Conservation (phyloP, 2,888 invertebrate species). For the Amphiduros pacificus region DNA sequence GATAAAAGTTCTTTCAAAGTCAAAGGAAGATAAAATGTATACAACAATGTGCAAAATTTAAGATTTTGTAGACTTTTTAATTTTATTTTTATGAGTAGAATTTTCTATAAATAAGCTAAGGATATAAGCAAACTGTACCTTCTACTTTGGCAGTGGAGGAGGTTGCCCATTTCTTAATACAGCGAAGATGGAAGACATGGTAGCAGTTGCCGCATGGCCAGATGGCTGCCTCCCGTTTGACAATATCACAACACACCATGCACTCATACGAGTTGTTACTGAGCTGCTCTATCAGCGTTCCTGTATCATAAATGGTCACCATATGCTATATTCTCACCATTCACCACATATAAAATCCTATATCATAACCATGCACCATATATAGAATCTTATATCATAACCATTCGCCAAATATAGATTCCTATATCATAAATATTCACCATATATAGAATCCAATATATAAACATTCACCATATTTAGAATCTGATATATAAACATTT, state of each 20-base stretch:
- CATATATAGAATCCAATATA: too few species aligned
- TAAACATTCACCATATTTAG: too few species aligned
- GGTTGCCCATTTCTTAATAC: constrained; percentile 86
- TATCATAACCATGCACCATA: too few species aligned
- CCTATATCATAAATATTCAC: too few species aligned
- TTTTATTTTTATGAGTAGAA: neutral
- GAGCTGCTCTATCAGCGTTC: constrained; percentile 75
- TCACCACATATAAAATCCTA: too few species aligned
- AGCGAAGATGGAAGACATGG: constrained; percentile 88
- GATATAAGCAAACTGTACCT: constrained; percentile 22
- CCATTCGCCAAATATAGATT: too few species aligned
- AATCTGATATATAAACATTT: too few species aligned
- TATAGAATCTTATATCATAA: too few species aligned
- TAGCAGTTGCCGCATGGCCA: constrained; percentile 93
- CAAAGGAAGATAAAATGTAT: too few species aligned
- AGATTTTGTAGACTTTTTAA: neutral
- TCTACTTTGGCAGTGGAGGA: constrained; percentile 42
- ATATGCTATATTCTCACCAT: too few species aligned
- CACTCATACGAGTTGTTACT: constrained; percentile 84
- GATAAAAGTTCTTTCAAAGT: too few species aligned
- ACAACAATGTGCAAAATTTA: neutral
- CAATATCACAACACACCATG: constrained; percentile 88
- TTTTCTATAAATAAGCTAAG: too few species aligned
- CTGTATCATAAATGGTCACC: constrained; percentile 34
- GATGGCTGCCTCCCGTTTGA: constrained; percentile 77